Percentiles rank a stretch among this genome's conserved stretches.
phyloP scores from a whole-genome alignment of 2,888 invertebrate species.

The Atethmia centrago region DNA sequence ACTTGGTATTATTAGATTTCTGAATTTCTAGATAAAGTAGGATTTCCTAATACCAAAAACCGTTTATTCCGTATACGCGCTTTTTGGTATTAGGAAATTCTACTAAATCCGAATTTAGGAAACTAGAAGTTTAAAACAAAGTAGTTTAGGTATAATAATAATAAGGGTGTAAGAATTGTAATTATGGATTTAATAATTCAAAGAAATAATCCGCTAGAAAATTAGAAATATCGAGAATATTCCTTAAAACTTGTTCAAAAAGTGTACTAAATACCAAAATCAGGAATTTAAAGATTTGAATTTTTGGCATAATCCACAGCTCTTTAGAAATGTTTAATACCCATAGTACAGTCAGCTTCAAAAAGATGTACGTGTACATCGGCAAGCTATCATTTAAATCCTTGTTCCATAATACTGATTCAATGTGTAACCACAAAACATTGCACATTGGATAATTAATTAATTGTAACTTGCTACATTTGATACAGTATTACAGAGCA shows the following conservation, averaged over 20 bases:
- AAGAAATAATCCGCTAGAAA: not conserved
- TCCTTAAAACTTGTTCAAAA: not conserved
- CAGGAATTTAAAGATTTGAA: not conserved
- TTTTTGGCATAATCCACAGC: not conserved
- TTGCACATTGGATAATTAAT: not conserved
- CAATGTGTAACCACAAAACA: not conserved
- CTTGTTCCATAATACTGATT: not conserved
- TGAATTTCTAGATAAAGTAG: not conserved
- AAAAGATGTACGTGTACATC: not conserved
- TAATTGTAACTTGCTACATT: not conserved
- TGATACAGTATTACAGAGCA: not conserved
- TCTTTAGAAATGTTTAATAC: slow-evolving; percentile 18
- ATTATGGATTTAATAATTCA: not conserved
- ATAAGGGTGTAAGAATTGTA: not conserved
- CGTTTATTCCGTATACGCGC: not conserved
- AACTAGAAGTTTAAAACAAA: not conserved
- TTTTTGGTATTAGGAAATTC: not conserved
- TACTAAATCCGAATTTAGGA: not conserved
- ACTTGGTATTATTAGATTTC: not conserved
- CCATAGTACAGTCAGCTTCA: not conserved
- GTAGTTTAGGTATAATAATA: not conserved
- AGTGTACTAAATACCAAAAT: slow-evolving; percentile 9
- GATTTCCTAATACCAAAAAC: too few species aligned
- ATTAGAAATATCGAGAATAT: not conserved
- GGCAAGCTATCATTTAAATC: not conserved